Conservation (phyloP, 1,140 invertebrate genomes). For the Pogonomyrmex californicus region DNA sequence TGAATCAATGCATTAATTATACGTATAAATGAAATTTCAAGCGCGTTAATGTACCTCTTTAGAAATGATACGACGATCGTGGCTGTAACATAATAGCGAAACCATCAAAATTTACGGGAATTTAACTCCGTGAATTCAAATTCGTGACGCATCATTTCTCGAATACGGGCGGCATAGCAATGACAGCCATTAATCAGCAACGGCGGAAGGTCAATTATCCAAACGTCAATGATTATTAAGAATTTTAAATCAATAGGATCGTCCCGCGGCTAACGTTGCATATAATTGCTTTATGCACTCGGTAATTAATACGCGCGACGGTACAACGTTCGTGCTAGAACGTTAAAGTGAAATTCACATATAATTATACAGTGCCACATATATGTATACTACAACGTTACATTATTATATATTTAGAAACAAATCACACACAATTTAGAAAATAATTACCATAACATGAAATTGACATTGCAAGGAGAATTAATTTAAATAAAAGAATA, state of each 20-base stretch:
- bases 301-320: constrained; percentile 50
- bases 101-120: constrained; percentile 43
- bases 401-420: constrained; percentile 7
- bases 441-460: background rate
- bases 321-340: background rate
- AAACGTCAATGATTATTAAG: constrained; percentile 42
- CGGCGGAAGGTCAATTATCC: constrained; percentile 53
- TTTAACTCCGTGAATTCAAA: constrained; percentile 44
- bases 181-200: constrained; percentile 51
- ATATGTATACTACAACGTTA: background rate
- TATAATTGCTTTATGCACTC: constrained; percentile 47
- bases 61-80: constrained; percentile 16
- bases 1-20: constrained; percentile 38
- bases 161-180: constrained; percentile 18
- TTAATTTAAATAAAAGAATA: background rate
- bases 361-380: background rate
- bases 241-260: constrained; percentile 57
- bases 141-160: constrained; percentile 38
- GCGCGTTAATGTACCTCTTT: constrained; percentile 33
- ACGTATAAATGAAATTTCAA: constrained; percentile 33
- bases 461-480: background rate
- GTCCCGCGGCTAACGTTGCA: constrained; percentile 33
- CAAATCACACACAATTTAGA: background rate
- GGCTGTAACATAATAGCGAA: constrained; percentile 25
- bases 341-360: constrained; percentile 30